Percentiles rank a stretch among this genome's conserved stretches.
phyloP scores from a whole-genome alignment of 2,888 invertebrate genomes.

The Stenotaenia linearis region DNA sequence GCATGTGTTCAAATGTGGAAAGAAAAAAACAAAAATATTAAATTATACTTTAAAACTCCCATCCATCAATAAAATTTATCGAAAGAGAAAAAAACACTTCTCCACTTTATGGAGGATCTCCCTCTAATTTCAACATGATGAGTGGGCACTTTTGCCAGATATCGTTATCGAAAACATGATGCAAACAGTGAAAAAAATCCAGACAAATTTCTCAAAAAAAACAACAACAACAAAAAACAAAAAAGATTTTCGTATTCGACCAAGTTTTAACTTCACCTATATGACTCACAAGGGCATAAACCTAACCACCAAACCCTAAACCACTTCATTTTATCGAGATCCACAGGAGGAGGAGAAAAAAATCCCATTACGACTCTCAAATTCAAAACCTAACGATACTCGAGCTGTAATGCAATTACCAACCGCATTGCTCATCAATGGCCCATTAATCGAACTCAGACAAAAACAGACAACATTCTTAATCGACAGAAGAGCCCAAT shows the following conservation, averaged over 20 bases:
- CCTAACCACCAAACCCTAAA: background rate
- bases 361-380: background rate
- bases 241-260: background rate
- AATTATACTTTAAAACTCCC: background rate
- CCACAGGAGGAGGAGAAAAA: background rate
- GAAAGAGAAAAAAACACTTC: background rate
- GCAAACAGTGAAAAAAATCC: background rate
- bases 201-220: background rate
- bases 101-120: background rate
- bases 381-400: background rate
- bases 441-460: background rate
- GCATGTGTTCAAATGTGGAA: background rate
- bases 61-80: background rate
- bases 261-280: background rate
- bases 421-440: background rate
- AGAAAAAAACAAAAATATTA: background rate
- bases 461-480: conserved; percentile 3
- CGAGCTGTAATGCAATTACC: background rate
- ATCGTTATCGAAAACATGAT: background rate
- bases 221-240: background rate
- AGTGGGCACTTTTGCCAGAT: background rate
- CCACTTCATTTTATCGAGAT: background rate
- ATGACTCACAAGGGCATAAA: background rate
- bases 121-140: conserved; percentile 6
- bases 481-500: background rate